These are phyloP conservation scores for Zygothrica quintamaculata DNA, from an alignment of 2,888 invertebrate species.

Conservation along the genomic window DNA sequence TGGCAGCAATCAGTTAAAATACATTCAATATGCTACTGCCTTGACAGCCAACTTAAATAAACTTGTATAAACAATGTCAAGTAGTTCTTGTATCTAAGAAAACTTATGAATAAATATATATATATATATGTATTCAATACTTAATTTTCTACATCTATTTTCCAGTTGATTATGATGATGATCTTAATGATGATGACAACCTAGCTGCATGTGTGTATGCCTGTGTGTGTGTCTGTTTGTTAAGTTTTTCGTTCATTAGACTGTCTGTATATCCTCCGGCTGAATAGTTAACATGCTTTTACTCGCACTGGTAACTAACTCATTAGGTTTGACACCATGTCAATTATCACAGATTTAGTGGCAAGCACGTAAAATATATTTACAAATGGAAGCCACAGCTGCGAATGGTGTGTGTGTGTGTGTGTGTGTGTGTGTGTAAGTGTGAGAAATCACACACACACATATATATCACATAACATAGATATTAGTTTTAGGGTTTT, in stretches of 20 bases:
- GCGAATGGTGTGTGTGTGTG: slow-evolving; percentile 8
- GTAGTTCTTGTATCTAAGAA: too few species aligned
- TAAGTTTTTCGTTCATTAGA: neutral
- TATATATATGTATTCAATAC: too few species aligned
- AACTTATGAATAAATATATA: too few species aligned
- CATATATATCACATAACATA: too few species aligned
- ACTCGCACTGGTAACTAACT: slow-evolving; percentile 31
- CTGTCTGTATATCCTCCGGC: neutral
- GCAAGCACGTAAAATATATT: slow-evolving; percentile 12
- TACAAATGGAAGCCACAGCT: slow-evolving; percentile 1
- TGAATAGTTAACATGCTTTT: slow-evolving; percentile 15
- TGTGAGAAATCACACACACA: slow-evolving; percentile 36
- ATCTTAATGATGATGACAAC: neutral
- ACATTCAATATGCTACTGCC: slow-evolving; percentile 5
- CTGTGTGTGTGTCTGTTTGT: too few species aligned
- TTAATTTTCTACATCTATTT: too few species aligned
- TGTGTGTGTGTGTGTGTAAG: slow-evolving; percentile 4
- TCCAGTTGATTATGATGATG: too few species aligned
- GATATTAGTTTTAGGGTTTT: slow-evolving; percentile 39
- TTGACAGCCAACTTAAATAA: neutral
- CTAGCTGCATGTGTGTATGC: neutral
- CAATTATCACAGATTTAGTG: slow-evolving; percentile 25
- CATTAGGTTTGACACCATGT: slow-evolving; percentile 43
- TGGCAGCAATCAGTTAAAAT: neutral
- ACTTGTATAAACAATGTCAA: neutral